phyloP scores from a whole-genome alignment of 2,113 vertebrate genomes.

The Bungarus multicinctus region DNA sequence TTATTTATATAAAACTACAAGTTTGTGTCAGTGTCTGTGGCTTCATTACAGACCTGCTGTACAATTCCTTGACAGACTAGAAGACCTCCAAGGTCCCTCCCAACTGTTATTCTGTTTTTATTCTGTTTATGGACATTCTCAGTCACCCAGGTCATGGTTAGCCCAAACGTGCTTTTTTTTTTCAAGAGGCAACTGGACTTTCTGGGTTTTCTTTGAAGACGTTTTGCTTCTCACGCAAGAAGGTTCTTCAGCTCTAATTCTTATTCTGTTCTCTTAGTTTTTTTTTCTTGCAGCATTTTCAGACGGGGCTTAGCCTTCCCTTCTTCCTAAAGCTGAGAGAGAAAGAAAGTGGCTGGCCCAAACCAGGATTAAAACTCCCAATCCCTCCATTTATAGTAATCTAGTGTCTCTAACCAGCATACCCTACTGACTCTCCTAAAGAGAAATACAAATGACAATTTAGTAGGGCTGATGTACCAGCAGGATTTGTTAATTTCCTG shows the following conservation, averaged over 20 bases:
- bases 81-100: not conserved
- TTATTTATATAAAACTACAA: not conserved
- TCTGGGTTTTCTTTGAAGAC: too few relatives aligned
- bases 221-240: too few relatives aligned
- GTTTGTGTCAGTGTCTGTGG: not conserved
- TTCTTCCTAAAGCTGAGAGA: not conserved
- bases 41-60: not conserved
- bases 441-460: not conserved
- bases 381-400: not conserved
- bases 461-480: not conserved
- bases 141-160: too few relatives aligned
- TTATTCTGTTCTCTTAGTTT: not conserved
- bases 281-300: not conserved
- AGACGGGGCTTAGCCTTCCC: not conserved
- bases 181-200: too few relatives aligned
- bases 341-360: not conserved
- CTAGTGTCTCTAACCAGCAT: not conserved
- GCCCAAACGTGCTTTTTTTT: too few relatives aligned
- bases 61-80: too few relatives aligned
- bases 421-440: not conserved
- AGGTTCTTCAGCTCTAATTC: too few relatives aligned
- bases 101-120: not conserved
- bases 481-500: not conserved
- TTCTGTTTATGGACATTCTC: not conserved
- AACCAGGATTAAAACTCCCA: not conserved